Percentiles rank a stretch among this genome's conserved stretches.
These are phyloP conservation scores for Macrostomum lignano DNA, from an alignment of 1,140 invertebrate species.

Conservation along the genomic window DNA sequence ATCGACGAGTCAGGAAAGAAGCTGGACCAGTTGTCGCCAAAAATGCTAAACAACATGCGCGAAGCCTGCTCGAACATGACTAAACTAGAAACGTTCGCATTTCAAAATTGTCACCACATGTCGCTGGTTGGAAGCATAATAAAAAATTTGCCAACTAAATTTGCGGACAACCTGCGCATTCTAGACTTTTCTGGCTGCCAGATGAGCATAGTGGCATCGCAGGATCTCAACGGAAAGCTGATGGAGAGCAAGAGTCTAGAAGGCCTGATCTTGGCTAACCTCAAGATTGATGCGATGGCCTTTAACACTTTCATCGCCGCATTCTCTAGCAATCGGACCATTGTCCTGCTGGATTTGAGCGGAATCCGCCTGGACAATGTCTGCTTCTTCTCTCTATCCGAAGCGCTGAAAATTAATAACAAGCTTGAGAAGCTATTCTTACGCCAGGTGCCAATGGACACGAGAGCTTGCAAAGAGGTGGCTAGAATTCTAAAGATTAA, in stretches of 20 bases:
- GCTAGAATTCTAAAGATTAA: neutral
- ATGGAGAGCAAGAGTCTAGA: neutral
- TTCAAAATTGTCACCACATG: slow-evolving; percentile 3
- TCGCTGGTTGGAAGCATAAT: neutral
- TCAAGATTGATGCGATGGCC: slow-evolving; percentile 1
- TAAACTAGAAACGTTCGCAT: neutral
- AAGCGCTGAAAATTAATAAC: slow-evolving; percentile 3
- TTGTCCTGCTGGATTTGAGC: neutral
- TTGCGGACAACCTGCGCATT: neutral
- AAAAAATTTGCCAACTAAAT: neutral
- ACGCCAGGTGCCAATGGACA: neutral
- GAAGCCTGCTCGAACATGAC: slow-evolving; percentile 1
- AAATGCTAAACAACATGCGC: neutral
- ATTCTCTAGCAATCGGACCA: neutral
- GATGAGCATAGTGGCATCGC: neutral
- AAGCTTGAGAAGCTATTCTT: neutral
- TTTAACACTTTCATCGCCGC: slow-evolving; percentile 1
- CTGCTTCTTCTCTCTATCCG: slow-evolving; percentile 1
- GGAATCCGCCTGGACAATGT: slow-evolving; percentile 1
- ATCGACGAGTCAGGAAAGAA: neutral
- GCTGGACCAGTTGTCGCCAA: neutral
- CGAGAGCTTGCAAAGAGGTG: neutral
- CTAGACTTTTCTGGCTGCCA: neutral
- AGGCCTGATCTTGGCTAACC: neutral
- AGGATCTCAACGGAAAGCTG: slow-evolving; percentile 1